Conservation (phyloP, 2,888 invertebrate species). For the Brassicogethes aeneus region DNA sequence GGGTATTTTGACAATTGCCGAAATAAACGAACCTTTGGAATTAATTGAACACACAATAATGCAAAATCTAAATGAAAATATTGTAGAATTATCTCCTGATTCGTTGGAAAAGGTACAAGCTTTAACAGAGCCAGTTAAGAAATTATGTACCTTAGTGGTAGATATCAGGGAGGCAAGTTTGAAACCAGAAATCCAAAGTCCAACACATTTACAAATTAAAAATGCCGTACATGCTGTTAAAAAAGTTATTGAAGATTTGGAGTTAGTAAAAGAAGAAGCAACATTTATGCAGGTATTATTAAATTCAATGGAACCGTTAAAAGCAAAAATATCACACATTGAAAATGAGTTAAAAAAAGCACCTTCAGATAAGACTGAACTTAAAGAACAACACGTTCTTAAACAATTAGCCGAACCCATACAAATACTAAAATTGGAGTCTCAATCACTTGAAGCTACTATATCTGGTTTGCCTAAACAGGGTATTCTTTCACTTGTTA, state of each 20-base stretch:
- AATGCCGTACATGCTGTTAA: conserved; percentile 8
- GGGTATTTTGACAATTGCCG: conserved; percentile 10
- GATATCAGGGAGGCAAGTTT: conserved; percentile 7
- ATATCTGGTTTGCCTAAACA: not conserved
- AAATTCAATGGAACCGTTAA: not conserved
- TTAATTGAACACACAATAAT: not conserved
- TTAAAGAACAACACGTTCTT: conserved; percentile 4
- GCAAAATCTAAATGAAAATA: too few species aligned
- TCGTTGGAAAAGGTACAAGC: conserved; percentile 12
- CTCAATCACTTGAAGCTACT: not conserved
- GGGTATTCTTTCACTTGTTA: conserved; percentile 1
- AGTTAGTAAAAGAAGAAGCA: conserved; percentile 1
- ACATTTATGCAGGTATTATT: not conserved
- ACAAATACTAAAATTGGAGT: conserved; percentile 1
- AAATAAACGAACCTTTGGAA: conserved; percentile 6
- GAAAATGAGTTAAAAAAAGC: not conserved
- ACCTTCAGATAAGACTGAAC: not conserved
- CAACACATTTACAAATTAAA: conserved; percentile 3
- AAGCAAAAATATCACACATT: not conserved
- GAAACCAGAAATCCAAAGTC: conserved; percentile 4
- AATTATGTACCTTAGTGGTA: conserved; percentile 13
- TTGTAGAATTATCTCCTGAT: conserved; percentile 9
- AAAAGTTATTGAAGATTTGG: conserved; percentile 6
- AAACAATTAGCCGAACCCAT: conserved; percentile 6
- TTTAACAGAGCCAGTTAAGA: conserved; percentile 21